Evolutionary conservation across 2,113 vertebrate genomes (phyloP).

Genomic region (Cyanistes caeruleus): DNA sequence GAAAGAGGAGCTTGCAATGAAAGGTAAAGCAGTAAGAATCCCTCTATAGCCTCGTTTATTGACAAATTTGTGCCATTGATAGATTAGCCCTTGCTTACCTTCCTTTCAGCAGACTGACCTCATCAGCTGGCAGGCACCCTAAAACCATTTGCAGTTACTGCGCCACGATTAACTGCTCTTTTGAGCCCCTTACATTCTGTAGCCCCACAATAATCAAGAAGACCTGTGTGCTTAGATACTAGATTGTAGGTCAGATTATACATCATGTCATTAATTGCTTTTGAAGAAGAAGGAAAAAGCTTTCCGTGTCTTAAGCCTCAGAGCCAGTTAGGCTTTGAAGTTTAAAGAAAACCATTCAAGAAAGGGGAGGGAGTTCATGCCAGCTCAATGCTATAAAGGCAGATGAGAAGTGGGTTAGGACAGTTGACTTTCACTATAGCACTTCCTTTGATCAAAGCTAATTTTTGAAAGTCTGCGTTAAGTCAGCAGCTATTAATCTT

Average conservation of each 20-base stretch:
- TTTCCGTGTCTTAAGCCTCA: conserved; percentile 32
- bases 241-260: conserved; percentile 25
- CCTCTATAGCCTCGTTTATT: background rate
- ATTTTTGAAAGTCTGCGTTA: background rate
- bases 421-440: conserved; percentile 3
- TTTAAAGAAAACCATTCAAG: conserved; percentile 34
- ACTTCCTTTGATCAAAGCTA: conserved; percentile 48
- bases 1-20: background rate
- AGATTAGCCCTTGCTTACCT: conserved; percentile 24
- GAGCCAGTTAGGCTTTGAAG: conserved; percentile 43
- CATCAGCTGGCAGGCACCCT: background rate
- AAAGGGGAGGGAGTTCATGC: conserved; percentile 9
- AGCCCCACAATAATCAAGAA: background rate
- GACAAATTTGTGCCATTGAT: background rate
- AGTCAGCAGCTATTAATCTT: conserved; percentile 41
- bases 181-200: background rate
- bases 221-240: background rate
- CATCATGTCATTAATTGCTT: conserved; percentile 36
- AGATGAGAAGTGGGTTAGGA: conserved; percentile 5
- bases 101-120: conserved; percentile 7
- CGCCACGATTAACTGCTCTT: background rate
- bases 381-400: background rate
- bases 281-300: conserved; percentile 27
- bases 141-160: background rate
- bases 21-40: background rate